Conservation (phyloP, 2,797 vertebrate genomes). For the Myotis vivesi region DNA sequence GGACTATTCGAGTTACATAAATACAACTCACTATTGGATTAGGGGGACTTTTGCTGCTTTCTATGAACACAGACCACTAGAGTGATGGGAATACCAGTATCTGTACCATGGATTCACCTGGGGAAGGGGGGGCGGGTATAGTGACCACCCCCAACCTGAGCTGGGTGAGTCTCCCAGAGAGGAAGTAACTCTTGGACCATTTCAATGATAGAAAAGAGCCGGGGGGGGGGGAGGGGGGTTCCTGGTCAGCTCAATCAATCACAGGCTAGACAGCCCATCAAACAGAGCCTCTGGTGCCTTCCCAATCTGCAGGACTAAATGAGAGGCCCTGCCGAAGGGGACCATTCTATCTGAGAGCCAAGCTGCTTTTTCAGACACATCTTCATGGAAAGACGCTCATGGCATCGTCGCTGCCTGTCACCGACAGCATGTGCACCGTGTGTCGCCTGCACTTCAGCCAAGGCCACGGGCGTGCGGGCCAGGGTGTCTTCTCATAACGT, state of each 20-base stretch:
- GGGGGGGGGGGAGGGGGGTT: too few species aligned
- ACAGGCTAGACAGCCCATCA: background rate
- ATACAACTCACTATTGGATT: background rate
- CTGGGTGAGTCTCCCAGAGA: background rate
- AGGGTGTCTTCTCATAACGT: background rate
- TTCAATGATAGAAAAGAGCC: background rate
- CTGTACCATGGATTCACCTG: background rate
- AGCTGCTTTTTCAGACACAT: background rate
- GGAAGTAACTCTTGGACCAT: background rate
- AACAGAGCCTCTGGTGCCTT: background rate
- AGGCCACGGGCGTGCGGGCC: background rate
- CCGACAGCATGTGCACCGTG: background rate
- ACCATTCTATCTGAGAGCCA: background rate
- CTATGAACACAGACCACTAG: fast-evolving
- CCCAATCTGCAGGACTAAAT: background rate
- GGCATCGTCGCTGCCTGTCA: background rate
- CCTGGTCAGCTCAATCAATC: background rate
- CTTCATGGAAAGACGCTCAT: background rate
- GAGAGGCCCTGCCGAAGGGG: background rate
- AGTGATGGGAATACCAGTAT: background rate
- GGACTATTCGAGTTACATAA: background rate
- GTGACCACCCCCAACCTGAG: background rate
- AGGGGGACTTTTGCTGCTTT: background rate
- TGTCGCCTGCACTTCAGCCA: background rate
- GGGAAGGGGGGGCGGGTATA: fast-evolving